Evolutionary conservation across 64 coral and sea anemone species (phyloP), one percentile per base, ranked within the genome.

Genomic region (Dendronephthya gigantea): DNA sequence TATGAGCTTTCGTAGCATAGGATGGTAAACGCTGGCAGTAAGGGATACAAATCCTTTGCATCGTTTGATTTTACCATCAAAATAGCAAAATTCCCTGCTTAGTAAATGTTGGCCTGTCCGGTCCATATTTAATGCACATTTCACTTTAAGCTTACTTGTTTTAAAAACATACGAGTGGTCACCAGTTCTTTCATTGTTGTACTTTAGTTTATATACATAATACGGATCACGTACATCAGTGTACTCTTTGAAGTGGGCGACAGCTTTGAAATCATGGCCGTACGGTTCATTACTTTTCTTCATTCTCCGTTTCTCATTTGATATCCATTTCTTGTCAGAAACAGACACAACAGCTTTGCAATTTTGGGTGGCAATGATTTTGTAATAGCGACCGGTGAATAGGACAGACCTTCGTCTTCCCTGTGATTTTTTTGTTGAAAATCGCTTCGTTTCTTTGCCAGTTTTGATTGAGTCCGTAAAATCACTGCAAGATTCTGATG

Each of bases 271-370:
- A 74, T 74, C 68, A 35, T 74, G 68, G 32, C 68, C 9, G 32
- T 74, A 35, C 0, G 68, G 68, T 74, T 74, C 68, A 74, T 74
- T 27, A 35, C 32, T 9, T 74, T 74, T 74, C 9, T 74, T 74
- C 32, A 74, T 27, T 35, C 30, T 74, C 6, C 30, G 68, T 74
- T 74, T 74, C 68, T 74, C 9, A 28, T 74, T 74, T 25, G 68
- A 74, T 30, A 74, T 74, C 68, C 68, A 74, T 74, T 74, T 74
- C n/a, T 74, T 74, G 68, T 74, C 68, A 74, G n/a, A 35, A 0
- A 74, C 68, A 74, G 68, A 74, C 22, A 0, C 13, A 19, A 22
- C 50, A 52, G 7, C 68, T 27, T 74, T 74, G 19, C 32, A 1
- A 16, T 35, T 27, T 12, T 30, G n/a, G n/a, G n/a, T n/a, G n/a